These are phyloP conservation scores for Sthenelais limicola DNA, from an alignment of 2,888 invertebrate genomes.

Conservation along the genomic window DNA sequence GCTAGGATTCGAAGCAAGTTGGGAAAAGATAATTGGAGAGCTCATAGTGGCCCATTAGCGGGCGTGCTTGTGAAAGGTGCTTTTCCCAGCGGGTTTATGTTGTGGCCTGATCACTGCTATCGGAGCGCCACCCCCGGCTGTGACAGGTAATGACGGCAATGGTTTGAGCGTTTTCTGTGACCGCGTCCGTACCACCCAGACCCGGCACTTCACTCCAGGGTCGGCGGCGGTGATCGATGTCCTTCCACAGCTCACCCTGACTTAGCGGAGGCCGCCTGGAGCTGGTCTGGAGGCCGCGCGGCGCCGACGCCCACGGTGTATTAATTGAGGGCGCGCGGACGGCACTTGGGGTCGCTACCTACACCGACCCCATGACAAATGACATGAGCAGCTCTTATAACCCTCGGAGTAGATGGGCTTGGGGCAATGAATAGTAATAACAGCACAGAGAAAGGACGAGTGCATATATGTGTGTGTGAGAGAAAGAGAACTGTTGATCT, in stretches of 20 bases:
- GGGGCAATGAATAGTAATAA: no score
- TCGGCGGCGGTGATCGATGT: not conserved
- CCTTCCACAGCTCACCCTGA: no score
- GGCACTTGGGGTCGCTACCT: not conserved
- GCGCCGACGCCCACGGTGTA: constrained; percentile 34
- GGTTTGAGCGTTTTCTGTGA: no score
- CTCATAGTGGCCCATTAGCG: no score
- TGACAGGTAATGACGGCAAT: constrained; percentile 21
- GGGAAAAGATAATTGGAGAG: no score
- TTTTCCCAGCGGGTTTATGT: no score
- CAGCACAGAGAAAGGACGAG: no score
- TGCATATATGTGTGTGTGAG: no score
- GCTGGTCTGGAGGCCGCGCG: constrained; percentile 31
- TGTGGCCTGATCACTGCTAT: constrained; percentile 14
- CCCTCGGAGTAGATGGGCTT: no score
- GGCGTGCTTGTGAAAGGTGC: no score
- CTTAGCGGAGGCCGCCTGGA: not conserved
- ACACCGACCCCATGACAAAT: constrained; percentile 25
- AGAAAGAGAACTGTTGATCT: no score
- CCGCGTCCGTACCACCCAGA: constrained; percentile 30
- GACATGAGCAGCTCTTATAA: not conserved
- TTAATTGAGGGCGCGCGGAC: constrained; percentile 38
- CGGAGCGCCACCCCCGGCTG: constrained; percentile 28
- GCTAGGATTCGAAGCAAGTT: no score
- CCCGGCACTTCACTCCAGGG: constrained; percentile 20